Evolutionary conservation across 1,140 invertebrate species (phyloP).

Genomic region (Sycophaga agraensis): DNA sequence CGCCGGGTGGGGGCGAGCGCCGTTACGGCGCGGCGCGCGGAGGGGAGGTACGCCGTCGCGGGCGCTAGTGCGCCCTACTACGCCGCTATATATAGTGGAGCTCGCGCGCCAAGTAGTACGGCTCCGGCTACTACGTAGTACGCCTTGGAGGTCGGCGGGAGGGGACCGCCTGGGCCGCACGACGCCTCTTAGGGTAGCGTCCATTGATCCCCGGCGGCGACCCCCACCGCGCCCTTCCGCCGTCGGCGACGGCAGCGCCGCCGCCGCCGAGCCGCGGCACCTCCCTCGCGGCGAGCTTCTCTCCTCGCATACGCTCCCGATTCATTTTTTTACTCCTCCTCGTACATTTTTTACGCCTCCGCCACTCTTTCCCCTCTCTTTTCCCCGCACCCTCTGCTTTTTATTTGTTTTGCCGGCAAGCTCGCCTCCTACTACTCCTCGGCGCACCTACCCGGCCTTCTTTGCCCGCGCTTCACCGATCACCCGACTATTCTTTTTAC

Average conservation of each 20-base stretch:
- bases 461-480: not conserved
- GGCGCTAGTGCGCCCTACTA: too few relatives aligned
- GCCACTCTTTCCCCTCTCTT: not conserved
- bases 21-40: not conserved
- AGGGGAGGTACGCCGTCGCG: too few relatives aligned
- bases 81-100: too few relatives aligned
- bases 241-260: too few relatives aligned
- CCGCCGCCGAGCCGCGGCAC: too few relatives aligned
- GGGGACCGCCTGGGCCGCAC: slow-evolving; percentile 20
- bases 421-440: not conserved
- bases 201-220: slow-evolving; percentile 45
- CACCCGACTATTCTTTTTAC: not conserved
- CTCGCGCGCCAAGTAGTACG: too few relatives aligned
- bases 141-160: slow-evolving; percentile 1
- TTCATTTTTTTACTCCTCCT: too few relatives aligned
- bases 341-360: too few relatives aligned
- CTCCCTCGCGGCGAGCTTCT: too few relatives aligned
- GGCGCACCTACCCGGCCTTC: not conserved
- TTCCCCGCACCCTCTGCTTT: not conserved
- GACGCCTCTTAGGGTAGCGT: slow-evolving; percentile 44
- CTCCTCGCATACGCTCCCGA: too few relatives aligned
- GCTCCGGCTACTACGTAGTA: not conserved
- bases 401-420: not conserved
- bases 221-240: too few relatives aligned
- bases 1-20: not conserved